Conservation (phyloP, 2,888 invertebrate species). For the Dasypogon diadema region DNA sequence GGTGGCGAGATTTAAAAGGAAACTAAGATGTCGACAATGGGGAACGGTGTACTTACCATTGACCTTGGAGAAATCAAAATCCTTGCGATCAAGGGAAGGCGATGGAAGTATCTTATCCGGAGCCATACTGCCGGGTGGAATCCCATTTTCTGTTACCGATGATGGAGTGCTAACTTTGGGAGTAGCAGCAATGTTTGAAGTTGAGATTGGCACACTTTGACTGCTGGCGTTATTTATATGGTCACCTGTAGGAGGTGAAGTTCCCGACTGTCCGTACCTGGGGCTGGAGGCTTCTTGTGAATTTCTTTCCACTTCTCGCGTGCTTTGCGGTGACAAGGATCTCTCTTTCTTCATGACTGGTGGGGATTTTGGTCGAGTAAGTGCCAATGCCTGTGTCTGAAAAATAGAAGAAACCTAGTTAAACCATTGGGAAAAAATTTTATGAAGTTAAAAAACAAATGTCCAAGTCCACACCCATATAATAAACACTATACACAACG, state of each 20-base stretch:
- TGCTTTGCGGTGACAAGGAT: constrained; percentile 63
- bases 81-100: constrained; percentile 64
- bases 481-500: neutral
- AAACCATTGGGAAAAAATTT: constrained; percentile 8
- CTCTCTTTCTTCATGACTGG: constrained; percentile 68
- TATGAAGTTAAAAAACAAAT: neutral
- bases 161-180: constrained; percentile 63
- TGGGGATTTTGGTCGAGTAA: constrained; percentile 73
- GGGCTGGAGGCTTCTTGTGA: constrained; percentile 49
- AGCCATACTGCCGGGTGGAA: constrained; percentile 51
- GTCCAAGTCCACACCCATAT: neutral
- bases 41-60: constrained; percentile 65
- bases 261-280: constrained; percentile 37
- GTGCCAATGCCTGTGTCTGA: constrained; percentile 77
- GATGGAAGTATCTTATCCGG: constrained; percentile 65
- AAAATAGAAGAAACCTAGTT: constrained; percentile 61
- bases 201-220: constrained; percentile 62
- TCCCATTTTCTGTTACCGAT: constrained; percentile 58
- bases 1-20: constrained; percentile 27
- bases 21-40: neutral
- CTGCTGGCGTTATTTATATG: constrained; percentile 58
- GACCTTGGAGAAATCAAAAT: constrained; percentile 68
- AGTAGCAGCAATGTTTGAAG: constrained; percentile 60
- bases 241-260: constrained; percentile 27
- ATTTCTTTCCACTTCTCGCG: constrained; percentile 36